These are phyloP conservation scores for Lerista edwardsae DNA, from an alignment of 2,797 vertebrate species.

Conservation along the genomic window DNA sequence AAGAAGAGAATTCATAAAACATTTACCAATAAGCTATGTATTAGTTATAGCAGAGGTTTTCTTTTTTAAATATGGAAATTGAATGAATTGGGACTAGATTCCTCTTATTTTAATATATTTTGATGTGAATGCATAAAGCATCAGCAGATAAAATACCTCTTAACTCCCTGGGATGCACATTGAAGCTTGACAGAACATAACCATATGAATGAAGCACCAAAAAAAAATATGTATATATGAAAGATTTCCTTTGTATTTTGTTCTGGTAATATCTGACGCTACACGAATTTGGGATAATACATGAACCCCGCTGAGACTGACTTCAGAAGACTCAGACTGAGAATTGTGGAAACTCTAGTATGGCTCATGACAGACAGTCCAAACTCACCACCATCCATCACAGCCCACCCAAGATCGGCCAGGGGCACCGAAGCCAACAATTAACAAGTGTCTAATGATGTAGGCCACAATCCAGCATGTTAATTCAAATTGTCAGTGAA, in stretches of 20 bases:
- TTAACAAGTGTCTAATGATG: not conserved
- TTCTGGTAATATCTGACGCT: constrained; percentile 15
- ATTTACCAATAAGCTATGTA: constrained; percentile 57
- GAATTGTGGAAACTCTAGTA: constrained; percentile 34
- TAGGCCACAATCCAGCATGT: not conserved
- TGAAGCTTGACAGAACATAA: constrained; percentile 31
- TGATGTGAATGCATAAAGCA: constrained; percentile 40
- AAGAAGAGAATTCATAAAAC: constrained; percentile 52
- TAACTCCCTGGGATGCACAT: constrained; percentile 23
- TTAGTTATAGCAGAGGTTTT: constrained; percentile 22
- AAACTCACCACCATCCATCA: constrained; percentile 36
- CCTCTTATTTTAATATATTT: constrained; percentile 43
- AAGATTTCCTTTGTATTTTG: constrained; percentile 27
- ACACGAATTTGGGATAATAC: constrained; percentile 42
- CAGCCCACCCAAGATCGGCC: not conserved
- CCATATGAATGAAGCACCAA: constrained; percentile 42
- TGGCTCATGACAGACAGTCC: constrained; percentile 25
- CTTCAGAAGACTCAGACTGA: constrained; percentile 46
- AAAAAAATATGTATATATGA: constrained; percentile 15
- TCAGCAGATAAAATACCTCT: constrained; percentile 47
- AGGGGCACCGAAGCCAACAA: constrained; percentile 35
- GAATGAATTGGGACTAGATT: constrained; percentile 28
- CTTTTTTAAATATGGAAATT: constrained; percentile 42
- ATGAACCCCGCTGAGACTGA: constrained; percentile 27
- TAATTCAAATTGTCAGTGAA: constrained; percentile 5